Evolutionary conservation across 1,140 invertebrate genomes (phyloP), one percentile per base, ranked within the genome.

Genomic region (Lucilia sericata): DNA sequence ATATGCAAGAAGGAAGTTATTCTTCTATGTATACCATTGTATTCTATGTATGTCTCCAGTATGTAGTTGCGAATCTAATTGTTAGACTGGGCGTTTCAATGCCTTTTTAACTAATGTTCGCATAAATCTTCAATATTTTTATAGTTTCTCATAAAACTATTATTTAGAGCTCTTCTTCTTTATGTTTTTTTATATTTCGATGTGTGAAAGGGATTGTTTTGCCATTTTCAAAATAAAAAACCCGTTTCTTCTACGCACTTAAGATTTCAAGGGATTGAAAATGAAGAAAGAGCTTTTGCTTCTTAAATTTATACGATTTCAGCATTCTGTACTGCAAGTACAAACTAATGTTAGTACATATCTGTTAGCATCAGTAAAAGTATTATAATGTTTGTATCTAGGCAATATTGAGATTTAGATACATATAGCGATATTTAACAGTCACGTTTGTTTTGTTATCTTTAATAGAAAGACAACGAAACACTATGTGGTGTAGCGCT

Each of bases 61-160:
- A 5, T n/a, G n/a, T 17, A 19, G 14, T 17, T 60, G 65, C 65
- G 65, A 70, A 21, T 70, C 65, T 7, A 70, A 70, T 70, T 70
- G 21, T 21, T 21, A 12, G 21, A 21, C 5, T 21, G 65, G 65
- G 65, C 65, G 65, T 70, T 70, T 25, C 19, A 70, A 21, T 70
- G 65, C n/a, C 65, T 21, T 70, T 19, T 70, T 21, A 70, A 70
- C 65, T 21, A 19, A 70, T 70, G 65, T 70, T 70, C 65, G 19
- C 65, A 70, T 70, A 70, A 19, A 70, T 70, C n/a, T 21, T 70
- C 5, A 17, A 21, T 21, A 8, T 21, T 21, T 21, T 25, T 19
- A 70, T 21, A 21, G n/a, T 70, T 70, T 70, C 65, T 70, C 65
- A 70, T 70, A 25, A 70, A 60, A n/a, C 12, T 60, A 42, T 10